Evolutionary conservation across 2,888 invertebrate species (phyloP).

Genomic region (Acanthosepion pharaonis): DNA sequence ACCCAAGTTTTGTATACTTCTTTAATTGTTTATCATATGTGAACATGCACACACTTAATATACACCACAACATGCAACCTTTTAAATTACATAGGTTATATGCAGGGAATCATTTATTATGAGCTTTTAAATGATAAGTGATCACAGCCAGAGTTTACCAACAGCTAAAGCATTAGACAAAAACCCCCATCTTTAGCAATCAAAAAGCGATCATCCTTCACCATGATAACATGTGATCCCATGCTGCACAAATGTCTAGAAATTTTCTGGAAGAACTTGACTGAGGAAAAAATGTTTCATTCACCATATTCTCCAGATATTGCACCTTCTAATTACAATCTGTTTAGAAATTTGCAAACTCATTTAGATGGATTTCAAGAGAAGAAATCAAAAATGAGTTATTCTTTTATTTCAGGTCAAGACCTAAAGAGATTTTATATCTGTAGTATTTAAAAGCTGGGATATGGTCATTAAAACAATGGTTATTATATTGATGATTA

Average conservation of each 20-base stretch:
- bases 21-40: no score
- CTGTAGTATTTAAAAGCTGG: background rate
- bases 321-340: background rate
- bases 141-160: no score
- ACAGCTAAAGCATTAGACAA: no score
- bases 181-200: background rate
- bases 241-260: background rate
- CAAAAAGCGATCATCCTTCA: background rate
- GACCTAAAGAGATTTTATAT: slow-evolving; percentile 25
- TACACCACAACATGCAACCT: no score
- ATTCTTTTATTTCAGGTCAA: background rate
- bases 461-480: no score
- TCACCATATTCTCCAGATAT: background rate
- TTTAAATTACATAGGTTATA: no score
- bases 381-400: background rate
- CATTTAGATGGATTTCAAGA: background rate
- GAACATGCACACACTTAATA: no score
- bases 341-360: background rate
- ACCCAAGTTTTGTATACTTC: no score
- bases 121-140: no score
- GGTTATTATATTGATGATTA: no score
- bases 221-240: slow-evolving; percentile 35
- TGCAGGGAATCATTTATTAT: no score
- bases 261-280: background rate
- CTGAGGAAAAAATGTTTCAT: background rate